Percentiles rank a stretch among this genome's conserved stretches.
Conservation (phyloP, 2,888 invertebrate species). For the Pherbina coryleti region DNA sequence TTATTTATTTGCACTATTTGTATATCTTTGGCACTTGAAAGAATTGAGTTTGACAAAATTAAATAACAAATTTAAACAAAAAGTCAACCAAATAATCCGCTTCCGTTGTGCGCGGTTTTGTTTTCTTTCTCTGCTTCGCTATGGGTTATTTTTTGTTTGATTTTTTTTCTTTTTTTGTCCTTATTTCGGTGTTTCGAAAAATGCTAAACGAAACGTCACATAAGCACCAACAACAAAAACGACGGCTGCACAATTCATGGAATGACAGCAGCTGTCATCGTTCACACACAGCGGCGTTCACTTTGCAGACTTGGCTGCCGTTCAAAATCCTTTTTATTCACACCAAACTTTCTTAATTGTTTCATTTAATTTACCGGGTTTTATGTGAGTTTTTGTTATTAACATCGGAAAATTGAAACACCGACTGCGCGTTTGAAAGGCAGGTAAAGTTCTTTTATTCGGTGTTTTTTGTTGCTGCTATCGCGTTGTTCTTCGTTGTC, state of each 20-base stretch:
- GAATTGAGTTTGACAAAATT: neutral
- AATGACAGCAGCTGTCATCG: conserved; percentile 58
- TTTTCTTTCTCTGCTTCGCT: conserved; percentile 42
- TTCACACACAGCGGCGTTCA: conserved; percentile 48
- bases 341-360: neutral
- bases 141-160: conserved; percentile 39
- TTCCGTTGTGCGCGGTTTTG: conserved; percentile 27
- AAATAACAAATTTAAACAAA: conserved; percentile 24
- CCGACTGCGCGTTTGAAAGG: conserved; percentile 56
- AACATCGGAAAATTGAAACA: conserved; percentile 57
- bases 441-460: conserved; percentile 58
- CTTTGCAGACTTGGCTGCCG: conserved; percentile 30
- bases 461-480: conserved; percentile 40
- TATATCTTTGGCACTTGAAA: conserved; percentile 8
- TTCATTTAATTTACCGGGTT: neutral
- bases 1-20: conserved; percentile 45
- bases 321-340: conserved; percentile 17
- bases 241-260: conserved; percentile 40
- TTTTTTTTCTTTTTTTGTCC: conserved; percentile 19
- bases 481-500: conserved; percentile 24
- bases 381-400: conserved; percentile 38
- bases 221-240: conserved; percentile 38
- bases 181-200: conserved; percentile 21
- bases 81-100: conserved; percentile 22
- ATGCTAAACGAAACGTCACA: conserved; percentile 40